Evolutionary conservation across 2,888 invertebrate species (phyloP).

Genomic region (Eupithecia dodoneata): DNA sequence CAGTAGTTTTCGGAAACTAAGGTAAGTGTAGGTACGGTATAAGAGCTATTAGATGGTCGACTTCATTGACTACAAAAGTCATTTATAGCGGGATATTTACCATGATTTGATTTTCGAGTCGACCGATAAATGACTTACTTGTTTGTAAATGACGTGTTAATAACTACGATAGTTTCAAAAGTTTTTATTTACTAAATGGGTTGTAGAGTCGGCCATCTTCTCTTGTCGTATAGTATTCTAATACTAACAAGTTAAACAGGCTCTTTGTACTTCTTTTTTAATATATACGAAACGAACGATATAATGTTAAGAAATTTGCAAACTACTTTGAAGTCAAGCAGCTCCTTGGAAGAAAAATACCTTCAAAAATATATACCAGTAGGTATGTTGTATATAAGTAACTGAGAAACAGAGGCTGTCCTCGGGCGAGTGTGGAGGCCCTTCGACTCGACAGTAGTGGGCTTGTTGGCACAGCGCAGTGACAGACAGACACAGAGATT

Average conservation of each 20-base stretch:
- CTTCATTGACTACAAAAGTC: not conserved
- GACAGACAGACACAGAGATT: conserved; percentile 40
- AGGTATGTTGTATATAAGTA: not conserved
- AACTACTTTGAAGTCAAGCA: not conserved
- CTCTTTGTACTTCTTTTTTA: not conserved
- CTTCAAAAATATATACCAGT: not conserved
- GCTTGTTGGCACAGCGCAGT: conserved; percentile 12
- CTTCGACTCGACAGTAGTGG: conserved; percentile 31
- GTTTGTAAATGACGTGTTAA: too few species aligned
- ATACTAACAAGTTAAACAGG: too few species aligned
- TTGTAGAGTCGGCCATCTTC: too few species aligned
- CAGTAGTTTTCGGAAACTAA: not conserved
- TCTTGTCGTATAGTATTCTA: too few species aligned
- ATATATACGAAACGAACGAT: not conserved
- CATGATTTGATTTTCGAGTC: too few species aligned
- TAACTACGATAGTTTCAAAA: too few species aligned
- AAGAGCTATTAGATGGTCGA: not conserved
- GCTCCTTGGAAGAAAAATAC: not conserved
- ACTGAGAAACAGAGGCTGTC: not conserved
- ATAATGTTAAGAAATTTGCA: not conserved
- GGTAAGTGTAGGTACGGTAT: not conserved
- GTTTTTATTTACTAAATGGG: not conserved
- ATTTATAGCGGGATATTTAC: too few species aligned
- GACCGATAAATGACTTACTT: too few species aligned
- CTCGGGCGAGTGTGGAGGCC: not conserved